Conservation (phyloP, 2,888 invertebrate genomes). For the Limenitis camilla region DNA sequence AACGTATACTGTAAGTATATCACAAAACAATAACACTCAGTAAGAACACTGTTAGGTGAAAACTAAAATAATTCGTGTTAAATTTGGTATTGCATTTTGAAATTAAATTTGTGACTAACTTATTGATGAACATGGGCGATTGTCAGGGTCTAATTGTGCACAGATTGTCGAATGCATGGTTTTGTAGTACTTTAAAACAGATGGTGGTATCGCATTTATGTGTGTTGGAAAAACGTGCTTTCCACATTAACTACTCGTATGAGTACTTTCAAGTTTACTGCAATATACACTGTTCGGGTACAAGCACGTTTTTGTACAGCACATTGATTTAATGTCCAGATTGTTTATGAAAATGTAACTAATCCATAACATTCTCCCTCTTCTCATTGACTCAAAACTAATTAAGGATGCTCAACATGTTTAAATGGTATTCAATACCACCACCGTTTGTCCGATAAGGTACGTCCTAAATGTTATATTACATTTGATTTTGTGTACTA, state of each 20-base stretch:
- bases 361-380: constrained; percentile 75
- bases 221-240: constrained; percentile 47
- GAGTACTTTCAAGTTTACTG: neutral
- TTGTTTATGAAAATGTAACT: constrained; percentile 63
- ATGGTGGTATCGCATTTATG: constrained; percentile 51
- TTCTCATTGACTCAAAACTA: constrained; percentile 71
- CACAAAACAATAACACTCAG: constrained; percentile 73
- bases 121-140: constrained; percentile 34
- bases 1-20: constrained; percentile 75
- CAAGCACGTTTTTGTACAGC: constrained; percentile 46
- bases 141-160: constrained; percentile 49
- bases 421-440: constrained; percentile 69
- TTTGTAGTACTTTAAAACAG: constrained; percentile 53
- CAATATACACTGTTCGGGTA: constrained; percentile 21
- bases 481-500: constrained; percentile 63
- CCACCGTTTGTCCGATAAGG: constrained; percentile 70
- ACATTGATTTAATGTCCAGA: constrained; percentile 33
- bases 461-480: constrained; percentile 66
- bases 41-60: constrained; percentile 71
- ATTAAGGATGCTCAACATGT: constrained; percentile 72
- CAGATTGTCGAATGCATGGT: constrained; percentile 60
- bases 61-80: constrained; percentile 51
- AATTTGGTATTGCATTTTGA: constrained; percentile 46
- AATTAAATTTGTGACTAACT: constrained; percentile 53
- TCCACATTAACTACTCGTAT: neutral